These are phyloP conservation scores for Dasyprocta punctata DNA, from an alignment of 2,113 vertebrate genomes.

Conservation along the genomic window DNA sequence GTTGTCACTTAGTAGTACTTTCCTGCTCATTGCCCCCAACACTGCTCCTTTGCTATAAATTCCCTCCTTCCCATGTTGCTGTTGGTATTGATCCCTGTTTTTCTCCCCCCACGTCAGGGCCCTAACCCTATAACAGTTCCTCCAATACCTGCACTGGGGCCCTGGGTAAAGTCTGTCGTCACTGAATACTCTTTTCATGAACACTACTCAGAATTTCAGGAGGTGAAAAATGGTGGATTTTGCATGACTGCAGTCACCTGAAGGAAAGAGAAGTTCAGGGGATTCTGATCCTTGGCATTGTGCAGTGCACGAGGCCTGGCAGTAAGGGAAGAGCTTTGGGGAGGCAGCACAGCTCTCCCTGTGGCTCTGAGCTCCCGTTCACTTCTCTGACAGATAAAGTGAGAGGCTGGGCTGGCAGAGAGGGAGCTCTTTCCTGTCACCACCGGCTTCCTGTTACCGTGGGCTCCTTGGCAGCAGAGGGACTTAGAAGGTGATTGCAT, in stretches of 20 bases:
- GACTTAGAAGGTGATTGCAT: conserved; percentile 6
- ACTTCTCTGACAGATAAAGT: background rate
- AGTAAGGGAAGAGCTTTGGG: background rate
- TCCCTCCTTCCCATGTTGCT: background rate
- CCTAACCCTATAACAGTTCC: background rate
- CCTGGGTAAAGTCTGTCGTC: background rate
- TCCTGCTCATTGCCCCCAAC: background rate
- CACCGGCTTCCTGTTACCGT: background rate
- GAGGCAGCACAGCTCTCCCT: background rate
- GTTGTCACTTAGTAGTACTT: background rate
- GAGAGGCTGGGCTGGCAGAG: background rate
- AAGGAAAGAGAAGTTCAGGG: background rate
- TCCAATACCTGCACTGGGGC: background rate
- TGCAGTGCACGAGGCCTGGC: background rate
- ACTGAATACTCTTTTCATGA: background rate
- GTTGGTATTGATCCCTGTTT: background rate
- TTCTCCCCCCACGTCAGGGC: background rate
- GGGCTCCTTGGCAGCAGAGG: conserved; percentile 52
- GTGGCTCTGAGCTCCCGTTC: background rate
- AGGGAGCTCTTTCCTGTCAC: background rate
- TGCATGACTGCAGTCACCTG: background rate
- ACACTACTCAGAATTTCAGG: background rate
- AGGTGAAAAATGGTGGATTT: background rate
- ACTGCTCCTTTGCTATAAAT: no score
- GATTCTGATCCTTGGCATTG: background rate